Evolutionary conservation across 2,113 vertebrate genomes (phyloP).

Genomic region (Eurystomus gularis): DNA sequence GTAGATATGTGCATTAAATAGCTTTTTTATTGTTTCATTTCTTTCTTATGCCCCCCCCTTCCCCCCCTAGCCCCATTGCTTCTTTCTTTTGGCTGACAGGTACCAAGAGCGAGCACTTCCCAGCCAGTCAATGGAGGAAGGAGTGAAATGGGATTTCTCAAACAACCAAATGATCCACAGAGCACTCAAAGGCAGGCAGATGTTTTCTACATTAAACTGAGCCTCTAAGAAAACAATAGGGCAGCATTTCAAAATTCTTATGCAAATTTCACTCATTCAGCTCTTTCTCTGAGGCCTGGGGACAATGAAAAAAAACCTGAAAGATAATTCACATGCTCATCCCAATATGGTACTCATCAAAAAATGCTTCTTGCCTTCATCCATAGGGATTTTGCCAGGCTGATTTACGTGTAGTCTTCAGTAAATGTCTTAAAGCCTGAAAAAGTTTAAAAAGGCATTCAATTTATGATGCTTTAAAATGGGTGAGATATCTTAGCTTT

Average conservation of each 20-base stretch:
- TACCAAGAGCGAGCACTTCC: not conserved
- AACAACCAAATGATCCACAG: conserved; percentile 1
- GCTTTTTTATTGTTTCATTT: fast-evolving
- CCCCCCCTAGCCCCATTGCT: fast-evolving
- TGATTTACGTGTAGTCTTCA: not conserved
- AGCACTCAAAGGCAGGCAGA: conserved; percentile 9
- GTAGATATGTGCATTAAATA: not conserved
- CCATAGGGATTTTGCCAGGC: not conserved
- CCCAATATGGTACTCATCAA: not conserved
- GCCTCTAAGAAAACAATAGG: conserved; percentile 40
- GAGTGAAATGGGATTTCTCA: conserved; percentile 19
- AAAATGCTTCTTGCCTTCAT: not conserved
- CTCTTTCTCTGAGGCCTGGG: not conserved
- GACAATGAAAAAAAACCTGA: not conserved
- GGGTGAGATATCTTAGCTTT: not conserved
- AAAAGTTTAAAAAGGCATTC: not conserved
- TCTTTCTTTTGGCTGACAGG: not conserved
- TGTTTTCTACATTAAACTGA: conserved; percentile 35
- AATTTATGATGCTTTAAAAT: not conserved
- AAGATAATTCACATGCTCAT: conserved; percentile 1
- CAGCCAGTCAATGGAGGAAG: not conserved
- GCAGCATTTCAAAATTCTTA: conserved; percentile 28
- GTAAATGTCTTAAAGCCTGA: not conserved
- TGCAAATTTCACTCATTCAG: conserved; percentile 27
- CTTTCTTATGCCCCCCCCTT: too few species aligned